These are phyloP conservation scores for Candoia aspera DNA, from an alignment of 2,113 vertebrate species.

Conservation along the genomic window DNA sequence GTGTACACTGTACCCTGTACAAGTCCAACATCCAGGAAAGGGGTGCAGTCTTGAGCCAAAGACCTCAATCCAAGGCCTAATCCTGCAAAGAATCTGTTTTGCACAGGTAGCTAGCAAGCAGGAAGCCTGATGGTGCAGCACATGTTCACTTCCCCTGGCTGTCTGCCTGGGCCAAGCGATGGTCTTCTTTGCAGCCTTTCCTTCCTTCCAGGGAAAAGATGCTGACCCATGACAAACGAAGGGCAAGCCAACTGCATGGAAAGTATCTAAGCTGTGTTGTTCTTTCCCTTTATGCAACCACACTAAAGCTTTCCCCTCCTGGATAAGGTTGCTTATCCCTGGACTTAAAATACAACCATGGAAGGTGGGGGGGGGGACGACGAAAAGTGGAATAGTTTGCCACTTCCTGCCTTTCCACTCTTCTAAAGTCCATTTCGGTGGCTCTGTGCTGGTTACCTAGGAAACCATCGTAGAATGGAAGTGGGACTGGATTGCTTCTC, in stretches of 20 bases:
- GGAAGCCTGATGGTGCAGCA: not conserved
- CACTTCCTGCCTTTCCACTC: conserved; percentile 32
- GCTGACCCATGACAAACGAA: conserved; percentile 27
- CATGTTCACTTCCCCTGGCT: not conserved
- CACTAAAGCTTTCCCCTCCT: not conserved
- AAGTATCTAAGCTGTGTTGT: not conserved
- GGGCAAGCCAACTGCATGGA: not conserved
- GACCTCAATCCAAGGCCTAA: not conserved
- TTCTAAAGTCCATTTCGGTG: conserved; percentile 32
- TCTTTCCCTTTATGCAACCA: conserved; percentile 12
- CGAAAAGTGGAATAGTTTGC: conserved; percentile 5
- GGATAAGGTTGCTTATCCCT: not conserved
- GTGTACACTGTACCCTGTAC: not conserved
- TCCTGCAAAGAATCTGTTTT: not conserved
- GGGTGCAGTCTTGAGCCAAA: not conserved
- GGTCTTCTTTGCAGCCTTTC: not conserved
- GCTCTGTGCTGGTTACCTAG: conserved; percentile 41
- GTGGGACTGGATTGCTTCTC: conserved; percentile 39
- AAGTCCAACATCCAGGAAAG: not conserved
- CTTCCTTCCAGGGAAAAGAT: not conserved
- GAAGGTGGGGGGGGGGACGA: not conserved
- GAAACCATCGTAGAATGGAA: conserved; percentile 33
- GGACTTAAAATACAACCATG: not conserved
- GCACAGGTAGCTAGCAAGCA: not conserved
- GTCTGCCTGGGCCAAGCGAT: not conserved